phyloP scores from a whole-genome alignment of 2,888 invertebrate genomes.

The Hyposoter dolosus region DNA sequence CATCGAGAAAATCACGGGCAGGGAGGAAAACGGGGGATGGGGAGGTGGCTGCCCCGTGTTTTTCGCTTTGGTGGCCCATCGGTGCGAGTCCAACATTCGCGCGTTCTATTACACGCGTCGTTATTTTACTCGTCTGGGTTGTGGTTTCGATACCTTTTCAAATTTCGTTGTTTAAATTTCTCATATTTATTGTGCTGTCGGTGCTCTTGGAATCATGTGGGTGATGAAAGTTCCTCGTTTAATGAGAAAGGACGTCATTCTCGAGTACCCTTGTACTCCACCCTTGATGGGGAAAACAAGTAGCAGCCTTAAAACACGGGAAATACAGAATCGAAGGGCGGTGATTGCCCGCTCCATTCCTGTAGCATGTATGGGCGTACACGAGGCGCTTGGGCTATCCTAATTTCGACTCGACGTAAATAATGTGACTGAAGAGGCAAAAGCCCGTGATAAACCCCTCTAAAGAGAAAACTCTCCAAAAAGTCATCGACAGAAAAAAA shows the following conservation, averaged over 20 bases:
- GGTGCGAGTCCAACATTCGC: neutral
- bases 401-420: neutral
- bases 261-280: neutral
- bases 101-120: neutral
- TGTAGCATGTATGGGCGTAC: neutral
- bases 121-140: neutral
- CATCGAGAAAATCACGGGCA: neutral
- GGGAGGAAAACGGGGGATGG: neutral
- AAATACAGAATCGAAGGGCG: neutral
- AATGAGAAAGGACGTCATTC: neutral
- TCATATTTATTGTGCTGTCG: neutral
- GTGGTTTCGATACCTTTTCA: neutral
- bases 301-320: neutral
- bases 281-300: neutral
- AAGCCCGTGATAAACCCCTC: neutral
- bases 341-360: neutral
- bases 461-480: neutral
- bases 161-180: neutral
- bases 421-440: neutral
- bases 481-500: neutral
- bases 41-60: neutral
- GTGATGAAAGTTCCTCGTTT: neutral
- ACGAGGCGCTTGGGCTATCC: neutral
- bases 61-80: neutral
- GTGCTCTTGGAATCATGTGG: neutral